Conservation (phyloP, 2,113 vertebrate genomes). For the Oreocharis arfaki region DNA sequence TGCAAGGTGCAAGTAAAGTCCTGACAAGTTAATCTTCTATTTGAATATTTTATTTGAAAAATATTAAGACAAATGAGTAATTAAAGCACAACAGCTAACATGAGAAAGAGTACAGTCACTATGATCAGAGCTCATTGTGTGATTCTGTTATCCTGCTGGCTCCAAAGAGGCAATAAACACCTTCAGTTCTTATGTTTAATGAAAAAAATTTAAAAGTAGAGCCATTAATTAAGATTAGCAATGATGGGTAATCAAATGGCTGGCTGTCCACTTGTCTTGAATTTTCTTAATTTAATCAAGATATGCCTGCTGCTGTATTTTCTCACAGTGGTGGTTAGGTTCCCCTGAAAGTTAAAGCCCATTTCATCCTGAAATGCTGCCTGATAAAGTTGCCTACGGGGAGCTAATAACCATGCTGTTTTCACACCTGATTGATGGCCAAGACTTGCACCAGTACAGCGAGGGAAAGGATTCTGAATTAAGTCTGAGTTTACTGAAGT, state of each 20-base stretch:
- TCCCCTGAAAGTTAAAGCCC: neutral
- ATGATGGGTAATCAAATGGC: neutral
- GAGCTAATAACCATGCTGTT: neutral
- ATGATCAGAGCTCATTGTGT: neutral
- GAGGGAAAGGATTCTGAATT: neutral
- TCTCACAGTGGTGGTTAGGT: neutral
- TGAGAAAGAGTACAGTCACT: neutral
- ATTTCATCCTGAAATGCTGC: neutral
- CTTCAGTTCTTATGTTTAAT: neutral
- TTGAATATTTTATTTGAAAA: neutral
- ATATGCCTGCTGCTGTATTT: neutral
- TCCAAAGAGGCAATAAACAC: neutral
- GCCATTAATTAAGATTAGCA: neutral
- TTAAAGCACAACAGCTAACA: neutral
- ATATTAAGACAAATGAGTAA: neutral
- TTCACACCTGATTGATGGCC: slow-evolving; percentile 27
- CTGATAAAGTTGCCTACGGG: neutral
- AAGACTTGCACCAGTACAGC: neutral
- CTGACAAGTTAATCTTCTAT: neutral
- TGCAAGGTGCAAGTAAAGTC: neutral
- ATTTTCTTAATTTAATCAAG: neutral
- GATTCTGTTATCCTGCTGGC: neutral
- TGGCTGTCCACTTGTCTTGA: neutral
- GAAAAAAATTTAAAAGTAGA: neutral
- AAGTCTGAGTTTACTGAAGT: neutral